Conservation (phyloP, 2,888 invertebrate species). For the Drosophila colorata region DNA sequence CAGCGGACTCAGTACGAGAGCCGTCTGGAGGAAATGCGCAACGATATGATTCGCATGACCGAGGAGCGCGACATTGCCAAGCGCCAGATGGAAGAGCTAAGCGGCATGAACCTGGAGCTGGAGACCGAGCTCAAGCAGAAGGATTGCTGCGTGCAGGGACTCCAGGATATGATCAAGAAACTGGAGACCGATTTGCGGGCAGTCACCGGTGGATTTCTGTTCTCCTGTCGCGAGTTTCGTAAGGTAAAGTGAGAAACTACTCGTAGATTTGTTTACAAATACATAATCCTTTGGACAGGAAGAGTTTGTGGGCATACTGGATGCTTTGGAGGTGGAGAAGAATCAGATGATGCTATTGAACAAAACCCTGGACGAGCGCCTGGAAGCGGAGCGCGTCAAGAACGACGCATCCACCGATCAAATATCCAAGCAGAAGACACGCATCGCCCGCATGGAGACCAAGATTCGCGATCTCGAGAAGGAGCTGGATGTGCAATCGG, state of each 20-base stretch:
- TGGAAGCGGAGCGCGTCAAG: slow-evolving; percentile 74
- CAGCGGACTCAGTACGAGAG: slow-evolving; percentile 81
- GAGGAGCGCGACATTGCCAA: slow-evolving; percentile 67
- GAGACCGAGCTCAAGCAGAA: slow-evolving; percentile 64
- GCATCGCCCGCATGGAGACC: slow-evolving; percentile 79
- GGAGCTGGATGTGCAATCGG: slow-evolving; percentile 76
- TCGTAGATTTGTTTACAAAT: too few relatives aligned
- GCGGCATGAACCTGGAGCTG: slow-evolving; percentile 75
- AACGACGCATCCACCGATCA: slow-evolving; percentile 70
- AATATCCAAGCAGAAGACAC: slow-evolving; percentile 77
- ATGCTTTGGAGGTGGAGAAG: slow-evolving; percentile 83
- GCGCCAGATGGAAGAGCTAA: slow-evolving; percentile 70
- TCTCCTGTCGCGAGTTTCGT: slow-evolving; percentile 83
- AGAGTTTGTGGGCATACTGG: slow-evolving; percentile 82
- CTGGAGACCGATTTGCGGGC: slow-evolving; percentile 82
- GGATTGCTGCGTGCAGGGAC: slow-evolving; percentile 60
- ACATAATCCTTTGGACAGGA: slow-evolving; percentile 59
- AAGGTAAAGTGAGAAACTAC: slow-evolving; percentile 67
- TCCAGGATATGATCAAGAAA: slow-evolving; percentile 68
- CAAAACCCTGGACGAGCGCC: slow-evolving; percentile 70
- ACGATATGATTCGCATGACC: slow-evolving; percentile 59
- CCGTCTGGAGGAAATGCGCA: slow-evolving; percentile 73
- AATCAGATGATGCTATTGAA: slow-evolving; percentile 74
- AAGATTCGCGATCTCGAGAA: slow-evolving; percentile 82
- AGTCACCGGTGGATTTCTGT: slow-evolving; percentile 83